Conservation (phyloP, 2,888 invertebrate genomes). For the Hyles lineata region DNA sequence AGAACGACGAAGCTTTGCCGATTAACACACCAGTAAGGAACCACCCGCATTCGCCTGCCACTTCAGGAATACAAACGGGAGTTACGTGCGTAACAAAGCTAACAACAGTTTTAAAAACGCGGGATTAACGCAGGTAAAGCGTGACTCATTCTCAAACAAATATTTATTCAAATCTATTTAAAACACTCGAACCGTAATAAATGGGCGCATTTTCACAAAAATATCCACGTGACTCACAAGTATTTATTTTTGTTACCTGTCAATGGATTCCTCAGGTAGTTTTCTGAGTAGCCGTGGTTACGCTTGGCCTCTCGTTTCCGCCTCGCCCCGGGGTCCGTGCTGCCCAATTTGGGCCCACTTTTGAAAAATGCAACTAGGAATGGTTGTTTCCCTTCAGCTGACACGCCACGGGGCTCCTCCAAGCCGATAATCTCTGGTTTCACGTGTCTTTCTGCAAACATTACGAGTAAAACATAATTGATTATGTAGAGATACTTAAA, state of each 20-base stretch:
- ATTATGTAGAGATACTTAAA: neutral
- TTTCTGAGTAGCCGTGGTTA: conserved; percentile 78
- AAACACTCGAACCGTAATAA: too few species aligned
- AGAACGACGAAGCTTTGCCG: too few species aligned
- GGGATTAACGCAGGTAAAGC: too few species aligned
- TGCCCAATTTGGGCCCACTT: conserved; percentile 82
- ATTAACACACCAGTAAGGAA: too few species aligned
- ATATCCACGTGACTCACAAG: too few species aligned
- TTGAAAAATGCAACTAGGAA: conserved; percentile 96
- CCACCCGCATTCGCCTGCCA: too few species aligned
- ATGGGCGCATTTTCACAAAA: too few species aligned
- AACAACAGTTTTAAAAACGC: too few species aligned
- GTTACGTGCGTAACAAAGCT: too few species aligned
- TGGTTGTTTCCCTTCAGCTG: conserved; percentile 91
- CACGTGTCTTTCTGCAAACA: conserved; percentile 88
- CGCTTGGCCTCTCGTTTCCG: conserved; percentile 85
- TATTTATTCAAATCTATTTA: too few species aligned
- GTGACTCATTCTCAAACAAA: too few species aligned
- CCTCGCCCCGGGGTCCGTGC: conserved; percentile 83
- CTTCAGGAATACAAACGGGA: too few species aligned
- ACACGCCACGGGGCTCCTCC: conserved; percentile 87
- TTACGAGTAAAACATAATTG: conserved; percentile 3
- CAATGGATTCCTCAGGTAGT: conserved; percentile 84
- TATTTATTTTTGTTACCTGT: conserved; percentile 66
- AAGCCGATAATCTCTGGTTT: conserved; percentile 94